phyloP scores from a whole-genome alignment of 2,797 vertebrate genomes.

The Chiroxiphia lanceolata region DNA sequence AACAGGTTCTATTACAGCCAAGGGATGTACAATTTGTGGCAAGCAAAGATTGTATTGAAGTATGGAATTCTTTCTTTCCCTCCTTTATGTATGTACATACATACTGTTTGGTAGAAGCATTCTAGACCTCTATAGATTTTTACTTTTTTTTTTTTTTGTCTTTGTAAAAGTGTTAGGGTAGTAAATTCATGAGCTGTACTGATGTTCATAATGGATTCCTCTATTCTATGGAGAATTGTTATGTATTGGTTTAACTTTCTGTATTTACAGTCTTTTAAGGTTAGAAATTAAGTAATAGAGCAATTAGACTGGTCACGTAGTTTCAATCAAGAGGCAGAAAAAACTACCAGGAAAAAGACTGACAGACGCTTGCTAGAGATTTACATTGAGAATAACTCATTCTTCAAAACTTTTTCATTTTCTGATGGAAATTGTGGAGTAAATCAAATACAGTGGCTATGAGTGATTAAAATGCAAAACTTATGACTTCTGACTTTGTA shows the following conservation, averaged over 20 bases:
- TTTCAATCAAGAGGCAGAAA: slow-evolving; percentile 51
- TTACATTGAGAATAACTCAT: slow-evolving; percentile 73
- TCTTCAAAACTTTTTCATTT: slow-evolving; percentile 75
- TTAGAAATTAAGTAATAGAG: slow-evolving; percentile 54
- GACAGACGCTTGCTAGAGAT: slow-evolving; percentile 72
- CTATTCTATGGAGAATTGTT: slow-evolving; percentile 1
- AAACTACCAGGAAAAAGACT: slow-evolving; percentile 34
- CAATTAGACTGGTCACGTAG: slow-evolving; percentile 63
- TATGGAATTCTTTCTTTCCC: neutral
- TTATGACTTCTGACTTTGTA: slow-evolving; percentile 74
- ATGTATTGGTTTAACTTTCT: neutral
- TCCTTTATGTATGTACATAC: neutral
- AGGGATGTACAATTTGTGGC: neutral
- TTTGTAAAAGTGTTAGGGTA: neutral
- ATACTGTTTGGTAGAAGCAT: neutral
- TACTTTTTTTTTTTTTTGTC: neutral
- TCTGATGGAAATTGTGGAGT: slow-evolving; percentile 64
- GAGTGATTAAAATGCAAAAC: slow-evolving; percentile 73
- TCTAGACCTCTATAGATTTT: neutral
- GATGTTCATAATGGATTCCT: neutral
- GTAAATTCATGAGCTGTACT: neutral
- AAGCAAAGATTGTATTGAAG: neutral
- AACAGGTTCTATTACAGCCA: neutral
- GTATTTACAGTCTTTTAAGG: neutral
- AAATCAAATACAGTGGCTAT: slow-evolving; percentile 68